Base-by-base conservation (phyloP, 2,113 vertebrate genomes). In the Cyphomyrus discorhynchus region DNA sequence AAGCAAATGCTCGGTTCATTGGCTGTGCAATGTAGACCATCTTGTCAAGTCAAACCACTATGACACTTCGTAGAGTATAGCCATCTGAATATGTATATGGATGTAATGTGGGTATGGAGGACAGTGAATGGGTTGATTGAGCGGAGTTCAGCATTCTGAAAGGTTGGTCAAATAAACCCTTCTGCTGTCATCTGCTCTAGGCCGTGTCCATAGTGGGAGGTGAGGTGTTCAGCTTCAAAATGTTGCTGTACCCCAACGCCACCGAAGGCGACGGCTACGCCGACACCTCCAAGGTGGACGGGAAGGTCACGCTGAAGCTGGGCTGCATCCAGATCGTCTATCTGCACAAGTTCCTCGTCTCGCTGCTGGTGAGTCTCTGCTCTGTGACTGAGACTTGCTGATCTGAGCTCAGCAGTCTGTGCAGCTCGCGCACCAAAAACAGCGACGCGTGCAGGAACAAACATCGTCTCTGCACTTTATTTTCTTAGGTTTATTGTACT, bases 281-380 rank as follows among this genome's bases (percentile, higher is more conserved):
- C 0, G 96, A 99, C 93, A 97, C 95, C 94, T 96, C 97, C 0
- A 97, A 96, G 92, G 97, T 98, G 88, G 98, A 99, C 91, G 97
- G 97, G n/a, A 95, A 95, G 2, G 88, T 99, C 0, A 97, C 95
- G 1, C 89, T 99, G 91, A 96, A 94, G 46, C 95, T 99, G 52
- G 98, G 98, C 93, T 99, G 98, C 92, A 99, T 99, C 93, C 96
- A 97, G 94, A 97, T 99, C 35, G 91, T 99, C 31, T 99, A 98
- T 92, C 95, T 99, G 90, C 98, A 99, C 93, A 97, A 98, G 92
- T 99, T 99, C 92, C 95, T 98, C 88, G 94, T 96, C 93, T 97
- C 97, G 0, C 95, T 99, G 90, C 91, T 98, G 97, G 98, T 99
- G 92, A 97, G 95, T 85, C 8, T 10, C 9, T 52, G 11, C 49